Evolutionary conservation across 2,888 invertebrate genomes (phyloP), one percentile per base, ranked within the genome.

Genomic region (Junonia oenone): DNA sequence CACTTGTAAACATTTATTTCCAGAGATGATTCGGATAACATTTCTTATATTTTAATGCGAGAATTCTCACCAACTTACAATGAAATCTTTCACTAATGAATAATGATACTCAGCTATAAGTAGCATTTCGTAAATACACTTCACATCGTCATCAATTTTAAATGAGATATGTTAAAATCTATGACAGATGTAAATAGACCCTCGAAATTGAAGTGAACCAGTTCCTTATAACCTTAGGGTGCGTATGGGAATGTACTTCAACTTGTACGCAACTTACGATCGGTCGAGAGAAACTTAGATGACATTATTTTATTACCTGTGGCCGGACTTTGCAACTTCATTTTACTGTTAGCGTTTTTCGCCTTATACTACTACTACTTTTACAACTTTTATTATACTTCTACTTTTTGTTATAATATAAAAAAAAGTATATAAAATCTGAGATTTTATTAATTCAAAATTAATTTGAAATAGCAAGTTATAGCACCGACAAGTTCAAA

Each of bases 121-220:
- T 40, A 40, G 17, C n/a, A 19, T 40, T 38, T 19, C 11, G 5
- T 22, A n/a, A 22, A 22, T 22, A 22, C 5, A 22, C 2, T 22
- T 22, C 22, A 22, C 22, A 2, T 22, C 22, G 22, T 17, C 0
- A 4, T 6, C n/a, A 17, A 19, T 47, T 50, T 31, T 31, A 43
- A n/a, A n/a, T 38, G 45, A 37, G 31, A 47, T 46, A 38, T 40
- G n/a, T 53, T 29, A 47, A 47, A 31, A 43, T 35, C 43, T n/a
- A 51, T 40, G 53, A 40, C 52, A 43, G 22, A 43, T 43, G 56
- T 56, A 53, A 56, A 59, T 50, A 50, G 43, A 22, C 47, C 43
- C 43, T 56, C 40, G 43, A n/a, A 45, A 56, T 52, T 50, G 50
- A 53, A 50, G 50, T 50, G 37, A 56, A 49, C 53, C 56, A 50